Evolutionary conservation across 1,140 invertebrate genomes (phyloP).

Genomic region (Propsilocerus akamusi): DNA sequence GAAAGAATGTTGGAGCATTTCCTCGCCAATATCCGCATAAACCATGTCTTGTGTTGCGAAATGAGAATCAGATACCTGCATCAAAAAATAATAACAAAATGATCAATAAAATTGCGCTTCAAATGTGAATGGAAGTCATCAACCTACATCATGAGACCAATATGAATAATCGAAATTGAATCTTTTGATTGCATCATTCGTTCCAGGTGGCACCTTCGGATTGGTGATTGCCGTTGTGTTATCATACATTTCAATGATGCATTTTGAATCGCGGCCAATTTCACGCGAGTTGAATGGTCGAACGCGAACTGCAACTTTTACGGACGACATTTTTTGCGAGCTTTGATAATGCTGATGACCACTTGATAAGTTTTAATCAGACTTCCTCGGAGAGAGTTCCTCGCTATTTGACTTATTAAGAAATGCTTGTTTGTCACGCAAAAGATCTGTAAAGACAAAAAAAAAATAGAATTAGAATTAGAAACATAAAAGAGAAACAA

Average conservation of each 20-base stretch:
- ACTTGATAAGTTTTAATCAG: too few species aligned
- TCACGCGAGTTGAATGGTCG: constrained; percentile 98
- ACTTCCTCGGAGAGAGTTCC: too few species aligned
- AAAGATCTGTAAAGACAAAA: too few species aligned
- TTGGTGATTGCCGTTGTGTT: constrained; percentile 82
- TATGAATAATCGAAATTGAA: constrained; percentile 99
- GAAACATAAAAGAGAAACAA: too few species aligned
- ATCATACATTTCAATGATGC: constrained; percentile 93
- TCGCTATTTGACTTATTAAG: too few species aligned
- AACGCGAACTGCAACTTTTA: constrained; percentile 97
- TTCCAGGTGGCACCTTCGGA: constrained; percentile 71
- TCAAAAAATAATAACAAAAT: constrained; percentile 13
- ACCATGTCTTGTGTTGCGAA: constrained; percentile 92
- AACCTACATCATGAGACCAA: constrained; percentile 90
- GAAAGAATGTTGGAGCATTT: constrained; percentile 92
- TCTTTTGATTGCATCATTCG: constrained; percentile 72
- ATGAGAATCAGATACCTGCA: constrained; percentile 58
- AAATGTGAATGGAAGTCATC: neutral
- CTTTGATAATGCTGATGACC: too few species aligned
- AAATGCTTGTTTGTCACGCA: too few species aligned
- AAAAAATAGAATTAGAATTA: too few species aligned
- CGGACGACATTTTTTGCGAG: constrained; percentile 75
- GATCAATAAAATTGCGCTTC: too few species aligned
- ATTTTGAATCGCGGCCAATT: constrained; percentile 77
- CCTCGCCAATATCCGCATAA: constrained; percentile 96